A percentile compares a stretch with the other conserved stretches of the same genome.
These are phyloP conservation scores for Conopomorpha cramerella DNA, from an alignment of 1,140 invertebrate species.

Conservation along the genomic window DNA sequence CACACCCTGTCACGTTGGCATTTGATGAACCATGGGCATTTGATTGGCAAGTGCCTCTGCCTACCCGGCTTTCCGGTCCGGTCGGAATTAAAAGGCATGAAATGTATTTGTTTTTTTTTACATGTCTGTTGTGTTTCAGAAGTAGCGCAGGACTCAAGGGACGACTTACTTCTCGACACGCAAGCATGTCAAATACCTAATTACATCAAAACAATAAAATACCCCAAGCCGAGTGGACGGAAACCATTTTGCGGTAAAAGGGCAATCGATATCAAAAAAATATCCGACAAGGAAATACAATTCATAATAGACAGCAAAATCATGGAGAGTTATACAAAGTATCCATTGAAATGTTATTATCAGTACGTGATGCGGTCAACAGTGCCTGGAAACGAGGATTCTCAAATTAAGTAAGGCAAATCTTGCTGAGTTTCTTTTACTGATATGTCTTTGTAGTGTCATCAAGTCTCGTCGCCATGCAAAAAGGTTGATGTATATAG, in stretches of 20 bases:
- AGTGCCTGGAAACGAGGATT: not conserved
- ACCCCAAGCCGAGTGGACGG: conserved; percentile 10
- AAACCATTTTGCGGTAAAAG: conserved; percentile 14
- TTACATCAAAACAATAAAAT: conserved; percentile 19
- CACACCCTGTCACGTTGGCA: too few species aligned
- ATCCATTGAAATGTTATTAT: not conserved
- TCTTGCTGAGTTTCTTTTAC: not conserved
- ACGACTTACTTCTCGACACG: conserved; percentile 23
- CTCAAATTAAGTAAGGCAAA: not conserved
- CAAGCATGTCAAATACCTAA: conserved; percentile 40
- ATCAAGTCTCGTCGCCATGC: too few species aligned
- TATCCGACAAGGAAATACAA: conserved; percentile 5
- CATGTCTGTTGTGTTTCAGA: too few species aligned
- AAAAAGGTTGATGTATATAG: too few species aligned
- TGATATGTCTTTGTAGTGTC: not conserved
- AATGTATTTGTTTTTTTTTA: too few species aligned
- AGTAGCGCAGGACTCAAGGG: too few species aligned
- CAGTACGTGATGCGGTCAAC: not conserved
- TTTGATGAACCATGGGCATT: too few species aligned
- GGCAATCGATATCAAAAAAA: conserved; percentile 17
- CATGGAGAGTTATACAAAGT: not conserved
- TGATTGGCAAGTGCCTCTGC: too few species aligned
- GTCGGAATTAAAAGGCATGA: too few species aligned
- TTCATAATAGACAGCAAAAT: not conserved
- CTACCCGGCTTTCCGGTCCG: too few species aligned